phyloP scores from a whole-genome alignment of 2,797 vertebrate genomes.

The Mormyrus proboscirostris region DNA sequence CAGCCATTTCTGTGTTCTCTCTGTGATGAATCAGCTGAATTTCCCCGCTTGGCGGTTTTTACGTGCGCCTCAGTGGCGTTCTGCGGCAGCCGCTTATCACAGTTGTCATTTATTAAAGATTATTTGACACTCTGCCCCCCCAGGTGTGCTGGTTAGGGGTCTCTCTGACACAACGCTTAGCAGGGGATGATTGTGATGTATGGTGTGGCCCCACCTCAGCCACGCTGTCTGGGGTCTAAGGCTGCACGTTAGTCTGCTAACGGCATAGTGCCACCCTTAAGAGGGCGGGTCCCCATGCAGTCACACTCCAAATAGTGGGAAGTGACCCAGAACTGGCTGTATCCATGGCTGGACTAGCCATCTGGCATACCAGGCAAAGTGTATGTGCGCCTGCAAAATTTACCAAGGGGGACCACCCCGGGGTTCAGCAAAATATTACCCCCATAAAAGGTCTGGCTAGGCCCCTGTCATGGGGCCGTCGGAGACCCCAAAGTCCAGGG shows the following conservation, averaged over 20 bases:
- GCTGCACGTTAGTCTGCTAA: not conserved
- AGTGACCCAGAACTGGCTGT: not conserved
- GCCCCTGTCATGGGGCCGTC: not conserved
- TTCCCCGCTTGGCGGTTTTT: not conserved
- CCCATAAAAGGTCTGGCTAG: not conserved
- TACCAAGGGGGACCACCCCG: not conserved
- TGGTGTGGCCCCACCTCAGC: not conserved
- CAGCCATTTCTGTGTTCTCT: not conserved
- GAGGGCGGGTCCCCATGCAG: not conserved
- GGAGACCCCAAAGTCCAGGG: not conserved
- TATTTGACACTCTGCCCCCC: slow-evolving; percentile 1
- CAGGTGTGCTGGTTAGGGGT: slow-evolving; percentile 9
- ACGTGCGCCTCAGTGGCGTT: not conserved
- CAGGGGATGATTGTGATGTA: slow-evolving; percentile 16
- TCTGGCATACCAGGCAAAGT: not conserved
- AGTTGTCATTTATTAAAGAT: slow-evolving; percentile 2
- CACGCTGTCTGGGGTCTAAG: not conserved
- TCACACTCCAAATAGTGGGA: not conserved
- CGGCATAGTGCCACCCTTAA: no score
- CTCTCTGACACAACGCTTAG: slow-evolving; percentile 12
- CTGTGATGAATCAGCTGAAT: not conserved
- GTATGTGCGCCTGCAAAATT: not conserved
- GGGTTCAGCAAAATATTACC: not conserved
- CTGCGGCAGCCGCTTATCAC: not conserved
- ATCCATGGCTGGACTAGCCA: not conserved